Evolutionary conservation across 1,140 invertebrate genomes (phyloP).

Genomic region (Drosophila navojoa): DNA sequence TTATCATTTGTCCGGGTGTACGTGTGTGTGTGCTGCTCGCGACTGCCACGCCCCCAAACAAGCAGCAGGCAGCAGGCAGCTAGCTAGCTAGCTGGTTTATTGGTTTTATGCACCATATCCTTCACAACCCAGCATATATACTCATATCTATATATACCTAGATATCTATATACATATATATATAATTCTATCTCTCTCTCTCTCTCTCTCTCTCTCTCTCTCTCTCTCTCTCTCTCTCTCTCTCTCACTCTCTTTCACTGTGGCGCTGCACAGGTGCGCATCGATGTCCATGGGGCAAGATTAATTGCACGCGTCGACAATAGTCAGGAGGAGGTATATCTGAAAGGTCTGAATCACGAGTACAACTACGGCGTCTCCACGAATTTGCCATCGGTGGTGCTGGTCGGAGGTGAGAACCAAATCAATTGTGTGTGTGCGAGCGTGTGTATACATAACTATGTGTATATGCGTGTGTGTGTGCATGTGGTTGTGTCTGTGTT

Average conservation of each 20-base stretch:
- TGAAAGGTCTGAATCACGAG: slow-evolving; percentile 91
- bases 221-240: slow-evolving; percentile 13
- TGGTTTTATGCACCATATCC: slow-evolving; percentile 72
- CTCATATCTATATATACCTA: neutral
- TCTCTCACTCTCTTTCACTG: slow-evolving; percentile 9
- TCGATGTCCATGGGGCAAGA: slow-evolving; percentile 92
- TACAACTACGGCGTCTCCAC: slow-evolving; percentile 93
- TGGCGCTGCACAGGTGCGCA: slow-evolving; percentile 86
- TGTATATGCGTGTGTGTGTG: slow-evolving; percentile 24
- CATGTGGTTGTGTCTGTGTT: slow-evolving; percentile 4
- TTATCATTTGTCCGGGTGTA: slow-evolving; percentile 74
- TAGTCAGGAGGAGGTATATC: slow-evolving; percentile 89
- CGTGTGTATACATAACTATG: neutral
- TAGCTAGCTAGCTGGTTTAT: slow-evolving; percentile 72
- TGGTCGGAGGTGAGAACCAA: slow-evolving; percentile 91
- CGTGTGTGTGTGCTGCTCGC: slow-evolving; percentile 22
- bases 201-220: slow-evolving; percentile 17
- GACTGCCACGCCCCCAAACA: slow-evolving; percentile 39
- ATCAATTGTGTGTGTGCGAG: slow-evolving; percentile 55
- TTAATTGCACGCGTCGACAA: slow-evolving; percentile 93
- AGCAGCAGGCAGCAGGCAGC: slow-evolving; percentile 48
- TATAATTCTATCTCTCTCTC: slow-evolving; percentile 22
- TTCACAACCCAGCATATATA: slow-evolving; percentile 24
- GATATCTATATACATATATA: neutral
- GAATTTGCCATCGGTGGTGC: slow-evolving; percentile 93